Evolutionary conservation across 2,797 vertebrate species (phyloP).

Genomic region (Manis javanica): DNA sequence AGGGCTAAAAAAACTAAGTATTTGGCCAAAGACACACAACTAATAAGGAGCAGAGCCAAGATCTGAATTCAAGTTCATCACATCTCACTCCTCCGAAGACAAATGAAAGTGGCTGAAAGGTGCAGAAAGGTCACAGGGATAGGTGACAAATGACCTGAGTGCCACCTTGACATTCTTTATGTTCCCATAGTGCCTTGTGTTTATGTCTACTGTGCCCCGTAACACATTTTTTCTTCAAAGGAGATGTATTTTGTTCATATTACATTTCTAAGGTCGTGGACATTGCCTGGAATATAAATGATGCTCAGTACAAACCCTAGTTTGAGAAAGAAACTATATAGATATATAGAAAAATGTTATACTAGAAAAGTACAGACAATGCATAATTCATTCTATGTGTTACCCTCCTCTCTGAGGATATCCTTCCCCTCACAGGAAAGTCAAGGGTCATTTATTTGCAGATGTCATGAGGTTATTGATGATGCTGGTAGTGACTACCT

Average conservation of each 20-base stretch:
- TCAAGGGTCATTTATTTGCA: neutral
- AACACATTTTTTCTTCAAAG: neutral
- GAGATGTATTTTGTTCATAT: neutral
- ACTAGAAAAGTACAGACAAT: neutral
- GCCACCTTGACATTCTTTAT: neutral
- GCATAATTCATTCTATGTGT: neutral
- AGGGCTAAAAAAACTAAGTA: neutral
- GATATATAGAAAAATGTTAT: neutral
- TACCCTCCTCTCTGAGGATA: no score
- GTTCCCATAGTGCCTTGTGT: neutral
- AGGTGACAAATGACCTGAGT: neutral
- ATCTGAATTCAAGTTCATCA: neutral
- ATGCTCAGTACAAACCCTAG: neutral
- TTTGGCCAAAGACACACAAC: neutral
- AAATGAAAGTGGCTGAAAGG: neutral
- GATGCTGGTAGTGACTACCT: accelerated
- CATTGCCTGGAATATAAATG: neutral
- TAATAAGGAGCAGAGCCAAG: neutral
- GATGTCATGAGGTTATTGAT: no score
- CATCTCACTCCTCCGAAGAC: neutral
- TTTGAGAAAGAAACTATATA: neutral
- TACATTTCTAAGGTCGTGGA: neutral
- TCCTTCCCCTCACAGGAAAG: neutral
- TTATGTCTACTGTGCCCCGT: neutral
- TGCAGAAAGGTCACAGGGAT: neutral